Evolutionary conservation across 2,888 invertebrate genomes (phyloP), one percentile per base, ranked within the genome.

Genomic region (Didymodactylos carnosus): DNA sequence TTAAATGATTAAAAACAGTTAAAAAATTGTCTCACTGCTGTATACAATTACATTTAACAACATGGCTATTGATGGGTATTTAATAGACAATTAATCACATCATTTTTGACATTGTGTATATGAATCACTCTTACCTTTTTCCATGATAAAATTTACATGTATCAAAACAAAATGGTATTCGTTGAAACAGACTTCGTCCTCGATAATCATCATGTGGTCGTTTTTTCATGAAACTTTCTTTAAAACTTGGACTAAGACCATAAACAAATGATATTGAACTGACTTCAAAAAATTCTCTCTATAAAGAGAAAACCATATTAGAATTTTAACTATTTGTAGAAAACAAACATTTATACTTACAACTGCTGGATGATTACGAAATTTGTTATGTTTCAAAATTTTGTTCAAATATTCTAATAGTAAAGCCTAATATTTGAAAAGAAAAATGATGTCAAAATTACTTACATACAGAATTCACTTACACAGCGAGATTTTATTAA

Each of bases 141-240:
- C 25, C 23, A 35, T 40, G 69, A 35, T 29, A 40, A 46, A 73
- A 23, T 73, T 73, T 73, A 10, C 46, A 29, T 11, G 49, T 46
- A 35, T 73, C 71, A 35, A 70, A 73, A 10, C 11, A 4, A 51
- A 51, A 13, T 13, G 39, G 51, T 8, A 71, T 27, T 39, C 70
- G 70, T n/a, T 70, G n/a, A 40, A 53, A 51, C 16, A 70, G 70
- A 41, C 40, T 70, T 25, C 51, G 70, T 35, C 73, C 73, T 41
- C 70, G 70, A 43, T 51, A 70, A 71, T 73, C 70, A 62, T 73
- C 73, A 16, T 70, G 51, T 19, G 73, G 51, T 41, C 73, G 73
- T 41, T 73, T 73, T 7, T n/a, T 25, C 10, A 73, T 16, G 7
- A 49, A 7, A 25, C 43, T 41, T 62, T 73, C 73, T 2, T 29